These are phyloP conservation scores for Rhinogobio ventralis DNA, from an alignment of 2,797 vertebrate genomes.

Conservation along the genomic window DNA sequence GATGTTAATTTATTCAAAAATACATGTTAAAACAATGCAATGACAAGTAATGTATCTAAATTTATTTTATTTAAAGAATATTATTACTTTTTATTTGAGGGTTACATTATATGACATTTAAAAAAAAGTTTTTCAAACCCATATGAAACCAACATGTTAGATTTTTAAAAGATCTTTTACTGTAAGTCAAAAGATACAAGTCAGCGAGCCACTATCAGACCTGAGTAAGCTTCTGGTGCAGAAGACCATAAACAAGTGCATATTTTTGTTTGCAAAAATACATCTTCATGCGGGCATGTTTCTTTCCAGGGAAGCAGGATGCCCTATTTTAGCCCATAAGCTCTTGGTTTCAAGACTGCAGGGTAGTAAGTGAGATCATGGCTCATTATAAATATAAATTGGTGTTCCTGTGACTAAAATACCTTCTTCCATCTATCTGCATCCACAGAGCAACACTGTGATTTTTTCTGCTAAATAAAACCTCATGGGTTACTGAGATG, in stretches of 20 bases:
- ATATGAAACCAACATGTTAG: neutral
- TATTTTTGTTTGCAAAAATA: slow-evolving; percentile 1
- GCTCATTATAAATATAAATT: slow-evolving; percentile 26
- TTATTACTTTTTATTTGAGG: neutral
- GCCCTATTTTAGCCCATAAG: neutral
- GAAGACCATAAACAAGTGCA: neutral
- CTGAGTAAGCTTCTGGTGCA: neutral
- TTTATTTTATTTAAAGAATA: too few relatives aligned
- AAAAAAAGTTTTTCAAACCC: neutral
- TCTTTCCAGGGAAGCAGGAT: neutral
- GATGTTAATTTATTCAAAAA: neutral
- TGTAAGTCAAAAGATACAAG: neutral
- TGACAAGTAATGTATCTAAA: neutral
- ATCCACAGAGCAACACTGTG: slow-evolving; percentile 4
- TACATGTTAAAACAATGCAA: neutral
- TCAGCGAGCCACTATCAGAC: neutral
- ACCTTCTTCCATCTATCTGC: neutral
- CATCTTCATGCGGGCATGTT: neutral
- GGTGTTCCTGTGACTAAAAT: slow-evolving; percentile 23
- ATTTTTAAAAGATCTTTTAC: neutral
- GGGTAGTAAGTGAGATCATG: slow-evolving; percentile 1
- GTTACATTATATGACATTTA: neutral
- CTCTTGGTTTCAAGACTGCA: slow-evolving; percentile 22
- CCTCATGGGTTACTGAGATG: neutral
- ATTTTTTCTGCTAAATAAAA: neutral